Conservation (phyloP, 2,797 vertebrate species). For the Oreochromis grahami region DNA sequence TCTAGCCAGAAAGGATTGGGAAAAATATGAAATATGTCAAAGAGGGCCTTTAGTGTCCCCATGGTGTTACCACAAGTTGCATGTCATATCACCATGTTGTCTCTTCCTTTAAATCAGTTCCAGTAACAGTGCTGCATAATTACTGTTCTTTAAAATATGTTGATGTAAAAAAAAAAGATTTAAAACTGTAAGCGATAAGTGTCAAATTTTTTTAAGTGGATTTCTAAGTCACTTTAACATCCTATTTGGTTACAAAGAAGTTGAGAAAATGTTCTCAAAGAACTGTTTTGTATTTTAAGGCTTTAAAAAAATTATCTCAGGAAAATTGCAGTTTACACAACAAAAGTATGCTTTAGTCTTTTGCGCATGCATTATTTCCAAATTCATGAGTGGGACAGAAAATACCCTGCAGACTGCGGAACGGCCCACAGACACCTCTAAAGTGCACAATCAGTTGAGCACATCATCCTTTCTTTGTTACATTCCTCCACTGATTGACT, state of each 20-base stretch:
- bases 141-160: neutral
- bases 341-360: neutral
- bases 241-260: neutral
- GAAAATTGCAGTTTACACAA: neutral
- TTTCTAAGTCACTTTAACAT: neutral
- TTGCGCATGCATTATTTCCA: neutral
- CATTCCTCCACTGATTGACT: constrained; percentile 1
- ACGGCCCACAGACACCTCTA: neutral
- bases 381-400: neutral
- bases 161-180: neutral
- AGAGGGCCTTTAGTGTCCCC: neutral
- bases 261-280: neutral
- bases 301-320: rapidly evolving
- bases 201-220: neutral
- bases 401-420: neutral
- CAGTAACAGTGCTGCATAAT: neutral
- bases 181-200: neutral
- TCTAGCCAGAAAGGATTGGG: neutral
- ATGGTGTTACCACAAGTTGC: neutral
- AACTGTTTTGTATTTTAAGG: neutral
- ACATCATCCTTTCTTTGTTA: neutral
- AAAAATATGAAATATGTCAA: neutral
- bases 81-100: neutral
- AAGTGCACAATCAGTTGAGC: neutral
- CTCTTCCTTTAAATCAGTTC: neutral